Base-by-base conservation (phyloP, 2,797 vertebrate genomes). In the Chaetodon trifasciatus region DNA sequence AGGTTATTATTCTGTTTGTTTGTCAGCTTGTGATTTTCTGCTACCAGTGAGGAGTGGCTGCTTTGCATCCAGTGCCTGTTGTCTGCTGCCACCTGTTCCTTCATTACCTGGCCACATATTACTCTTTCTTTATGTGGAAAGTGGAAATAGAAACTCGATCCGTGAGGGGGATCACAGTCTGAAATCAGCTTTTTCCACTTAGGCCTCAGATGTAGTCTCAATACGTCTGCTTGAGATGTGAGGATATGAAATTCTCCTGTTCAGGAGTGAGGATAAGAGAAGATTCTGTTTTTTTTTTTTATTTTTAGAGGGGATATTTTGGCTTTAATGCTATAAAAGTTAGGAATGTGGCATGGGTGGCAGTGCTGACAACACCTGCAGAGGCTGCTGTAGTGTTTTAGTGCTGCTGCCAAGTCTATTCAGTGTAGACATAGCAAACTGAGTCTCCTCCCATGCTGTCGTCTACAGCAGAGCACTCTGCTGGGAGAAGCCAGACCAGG, bases 1-100 rank as follows among this genome's bases (percentile, higher is more conserved):
- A 86, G 86, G 90, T 94, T 94, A 96, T 95, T 94, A 95, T 95
- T 94, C 90, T 93, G 92, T 95, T 95, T 96, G 93, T 95, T 96
- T 95, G 93, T 92, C 92, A 92, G 90, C 87, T 90, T 88, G 88
- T 91, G 93, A 94, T 94, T 95, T 94, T 95, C 91, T 93, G 91
- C 85, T 80, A 88, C 83, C 88, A 85, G 84, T 81, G 79, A 87
- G 81, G 76, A 87, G 79, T 81, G 83, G 78, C 87, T 92, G 86
- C 86, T 93, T 92, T 93, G 87, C 92, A 92, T 94, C 89, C 84
- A 88, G 78, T 42, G 76, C 77, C 87, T 85, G 79, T 92, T 88
- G 88, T 90, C 86, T 91, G 71, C 77, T 71, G 72, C 88, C 91
- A 93, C 92, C 89, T 93, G 92, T 90, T 90, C 86, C 90, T 90